phyloP scores from a whole-genome alignment of 2,888 invertebrate genomes.

The Diadromus collaris region DNA sequence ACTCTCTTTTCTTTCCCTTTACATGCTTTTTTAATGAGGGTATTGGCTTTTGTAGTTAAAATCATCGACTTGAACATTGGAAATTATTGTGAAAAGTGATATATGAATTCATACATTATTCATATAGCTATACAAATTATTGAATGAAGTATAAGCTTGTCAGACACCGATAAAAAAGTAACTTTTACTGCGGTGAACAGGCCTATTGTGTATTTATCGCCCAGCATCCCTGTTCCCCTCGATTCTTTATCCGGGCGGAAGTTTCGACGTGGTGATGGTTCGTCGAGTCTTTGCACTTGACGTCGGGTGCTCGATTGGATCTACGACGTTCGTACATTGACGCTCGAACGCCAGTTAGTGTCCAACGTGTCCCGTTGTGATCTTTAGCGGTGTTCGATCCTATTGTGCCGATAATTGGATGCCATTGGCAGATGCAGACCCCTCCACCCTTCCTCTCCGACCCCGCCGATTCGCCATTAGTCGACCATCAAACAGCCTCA shows the following conservation, averaged over 20 bases:
- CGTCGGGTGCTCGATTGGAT: conserved; percentile 18
- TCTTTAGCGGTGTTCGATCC: conserved; percentile 17
- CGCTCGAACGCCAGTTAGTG: conserved; percentile 38
- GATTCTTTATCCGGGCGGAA: background rate
- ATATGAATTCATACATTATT: too few relatives aligned
- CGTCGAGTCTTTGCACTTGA: conserved; percentile 16
- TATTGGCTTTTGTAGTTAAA: conserved; percentile 6
- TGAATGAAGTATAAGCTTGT: background rate
- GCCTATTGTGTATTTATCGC: background rate
- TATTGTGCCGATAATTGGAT: conserved; percentile 45
- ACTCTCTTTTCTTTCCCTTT: conserved; percentile 20
- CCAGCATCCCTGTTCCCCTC: too few relatives aligned
- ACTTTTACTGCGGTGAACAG: background rate
- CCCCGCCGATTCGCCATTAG: conserved; percentile 1
- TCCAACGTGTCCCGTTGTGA: conserved; percentile 25
- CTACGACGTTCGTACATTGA: conserved; percentile 28
- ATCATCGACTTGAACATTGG: background rate
- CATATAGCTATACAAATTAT: background rate
- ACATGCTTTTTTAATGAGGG: background rate
- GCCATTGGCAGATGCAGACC: conserved; percentile 31
- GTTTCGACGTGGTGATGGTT: background rate
- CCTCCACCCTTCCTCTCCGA: background rate
- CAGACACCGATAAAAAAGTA: background rate
- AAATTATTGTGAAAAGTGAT: background rate
- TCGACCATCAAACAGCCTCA: background rate